Evolutionary conservation across 2,797 vertebrate genomes (phyloP), one percentile per base, ranked within the genome.

Genomic region (Urophycis tenuis): DNA sequence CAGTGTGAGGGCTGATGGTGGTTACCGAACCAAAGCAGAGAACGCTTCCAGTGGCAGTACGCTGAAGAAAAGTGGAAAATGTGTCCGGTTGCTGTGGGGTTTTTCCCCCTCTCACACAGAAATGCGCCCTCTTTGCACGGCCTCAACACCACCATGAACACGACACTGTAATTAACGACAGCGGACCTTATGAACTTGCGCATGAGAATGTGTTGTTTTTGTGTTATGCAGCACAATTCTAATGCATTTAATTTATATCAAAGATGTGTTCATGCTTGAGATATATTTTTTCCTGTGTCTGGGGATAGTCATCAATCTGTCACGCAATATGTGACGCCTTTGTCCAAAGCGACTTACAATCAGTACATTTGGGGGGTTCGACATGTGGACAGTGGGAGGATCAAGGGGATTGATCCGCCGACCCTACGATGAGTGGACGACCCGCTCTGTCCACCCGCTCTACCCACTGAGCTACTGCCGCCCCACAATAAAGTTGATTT

Each of bases 1-100:
- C 74, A 81, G 77, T 77, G 72, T 71, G 41, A 75, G 75, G 35
- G 70, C 78, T 81, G 82, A 82, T 82, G 78, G 79, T 78, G 83
- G 75, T 75, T 34, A 79, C 69, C 83, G 81, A 85, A 60, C 19
- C 53, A 60, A 81, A 35, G 71, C 81, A 69, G 83, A 77, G 79
- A 49, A 49, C 45, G 5, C 45, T 19, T 49, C 17, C 45, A 30
- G 82, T 73, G 73, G 76, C 85, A 88, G 89, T 81, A 35, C 89
- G 88, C 88, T 91, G 88, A 41, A 91, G 81, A 12, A 39, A 60
- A 78, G 76, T 86, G 88, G 89, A 76, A 75, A 75, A n/a, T 39
- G 76, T 87, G 84, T 87, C 83, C 77, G 78, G 84, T 87, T 88
- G 76, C 87, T 82, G 80, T 78, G 82, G 80, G 19, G 6, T 49